These are phyloP conservation scores for Noctuana brunneofusca DNA, from an alignment of 2,888 invertebrate genomes.

Conservation along the genomic window DNA sequence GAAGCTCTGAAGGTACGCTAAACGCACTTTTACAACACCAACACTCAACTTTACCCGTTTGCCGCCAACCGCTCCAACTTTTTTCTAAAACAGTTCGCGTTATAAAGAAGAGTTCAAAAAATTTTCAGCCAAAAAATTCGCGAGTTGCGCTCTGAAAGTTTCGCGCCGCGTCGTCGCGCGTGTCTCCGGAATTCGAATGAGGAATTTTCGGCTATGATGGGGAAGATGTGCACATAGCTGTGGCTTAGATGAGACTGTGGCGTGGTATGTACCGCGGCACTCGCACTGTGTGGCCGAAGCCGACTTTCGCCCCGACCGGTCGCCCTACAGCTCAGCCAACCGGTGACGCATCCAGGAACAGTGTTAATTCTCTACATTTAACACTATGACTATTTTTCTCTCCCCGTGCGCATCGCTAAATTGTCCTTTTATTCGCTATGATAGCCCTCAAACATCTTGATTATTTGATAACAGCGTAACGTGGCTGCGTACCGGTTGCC, in stretches of 20 bases:
- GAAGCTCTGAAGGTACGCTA: slow-evolving; percentile 70
- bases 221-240: slow-evolving; percentile 82
- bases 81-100: slow-evolving; percentile 49
- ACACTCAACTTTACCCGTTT: slow-evolving; percentile 80
- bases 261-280: slow-evolving; percentile 66
- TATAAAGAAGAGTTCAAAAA: slow-evolving; percentile 49
- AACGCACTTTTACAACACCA: slow-evolving; percentile 69
- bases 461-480: slow-evolving; percentile 26
- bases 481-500: slow-evolving; percentile 38
- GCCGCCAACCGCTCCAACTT: slow-evolving; percentile 68
- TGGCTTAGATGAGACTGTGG: slow-evolving; percentile 82
- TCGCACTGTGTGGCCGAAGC: slow-evolving; percentile 71
- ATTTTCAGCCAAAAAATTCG: slow-evolving; percentile 49
- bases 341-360: slow-evolving; percentile 78
- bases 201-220: slow-evolving; percentile 77
- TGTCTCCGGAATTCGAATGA: slow-evolving; percentile 62
- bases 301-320: slow-evolving; percentile 82
- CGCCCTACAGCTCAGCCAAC: slow-evolving; percentile 76
- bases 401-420: slow-evolving; percentile 12
- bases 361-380: slow-evolving; percentile 65
- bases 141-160: slow-evolving; percentile 55
- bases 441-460: slow-evolving; percentile 32
- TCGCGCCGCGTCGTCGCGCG: slow-evolving; percentile 70
- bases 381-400: slow-evolving; percentile 56
- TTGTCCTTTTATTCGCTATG: slow-evolving; percentile 33